Evolutionary conservation across 1,140 invertebrate genomes (phyloP).

Genomic region (Campodea augens): DNA sequence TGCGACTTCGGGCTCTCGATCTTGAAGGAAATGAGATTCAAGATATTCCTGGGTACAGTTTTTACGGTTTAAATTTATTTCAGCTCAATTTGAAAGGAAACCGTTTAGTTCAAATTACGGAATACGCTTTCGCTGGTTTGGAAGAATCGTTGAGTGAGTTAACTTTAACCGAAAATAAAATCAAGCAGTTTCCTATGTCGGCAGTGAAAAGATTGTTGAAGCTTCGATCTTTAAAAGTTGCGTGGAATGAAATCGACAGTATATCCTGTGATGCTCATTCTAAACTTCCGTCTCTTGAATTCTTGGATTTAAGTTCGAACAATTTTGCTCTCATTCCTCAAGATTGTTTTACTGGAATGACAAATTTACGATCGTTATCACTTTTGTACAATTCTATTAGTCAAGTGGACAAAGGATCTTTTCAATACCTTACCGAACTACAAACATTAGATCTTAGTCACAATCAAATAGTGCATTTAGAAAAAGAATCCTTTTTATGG

Average conservation of each 20-base stretch:
- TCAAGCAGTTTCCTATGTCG: conserved; percentile 58
- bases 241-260: conserved; percentile 61
- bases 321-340: conserved; percentile 50
- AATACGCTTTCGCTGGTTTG: conserved; percentile 66
- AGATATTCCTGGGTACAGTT: conserved; percentile 63
- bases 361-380: conserved; percentile 53
- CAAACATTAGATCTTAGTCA: conserved; percentile 72
- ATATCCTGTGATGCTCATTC: conserved; percentile 50
- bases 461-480: conserved; percentile 59
- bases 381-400: conserved; percentile 68
- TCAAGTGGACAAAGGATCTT: conserved; percentile 51
- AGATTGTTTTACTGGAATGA: conserved; percentile 57
- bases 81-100: conserved; percentile 73
- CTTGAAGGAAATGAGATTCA: conserved; percentile 69
- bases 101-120: conserved; percentile 50
- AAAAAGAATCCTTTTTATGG: conserved; percentile 44
- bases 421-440: conserved; percentile 45
- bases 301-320: conserved; percentile 71
- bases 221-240: conserved; percentile 46
- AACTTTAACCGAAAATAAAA: conserved; percentile 66
- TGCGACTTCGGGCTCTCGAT: conserved; percentile 50
- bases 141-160: conserved; percentile 60
- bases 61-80: conserved; percentile 58
- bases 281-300: conserved; percentile 43
- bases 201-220: conserved; percentile 52